phyloP scores from a whole-genome alignment of 1,140 invertebrate species.

The Apolygus lucorum region DNA sequence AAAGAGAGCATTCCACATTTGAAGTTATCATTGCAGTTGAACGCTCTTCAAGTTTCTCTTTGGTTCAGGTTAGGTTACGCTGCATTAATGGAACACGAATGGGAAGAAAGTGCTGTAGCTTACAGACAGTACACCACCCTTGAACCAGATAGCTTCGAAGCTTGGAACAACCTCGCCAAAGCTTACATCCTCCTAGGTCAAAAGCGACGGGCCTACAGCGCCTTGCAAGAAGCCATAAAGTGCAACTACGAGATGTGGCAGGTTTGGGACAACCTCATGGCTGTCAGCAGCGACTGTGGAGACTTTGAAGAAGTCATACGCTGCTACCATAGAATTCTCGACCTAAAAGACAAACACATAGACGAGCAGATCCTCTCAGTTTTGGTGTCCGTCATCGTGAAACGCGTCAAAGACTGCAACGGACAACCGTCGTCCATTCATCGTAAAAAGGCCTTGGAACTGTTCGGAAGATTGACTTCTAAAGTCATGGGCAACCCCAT shows the following conservation, averaged over 20 bases:
- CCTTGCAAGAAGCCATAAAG: constrained; percentile 79
- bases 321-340: constrained; percentile 72
- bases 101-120: constrained; percentile 69
- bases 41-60: constrained; percentile 70
- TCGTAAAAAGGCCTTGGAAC: constrained; percentile 53
- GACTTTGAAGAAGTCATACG: constrained; percentile 67
- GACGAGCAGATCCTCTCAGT: constrained; percentile 70
- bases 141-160: constrained; percentile 83
- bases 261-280: constrained; percentile 91
- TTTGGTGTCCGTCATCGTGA: constrained; percentile 59
- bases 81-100: constrained; percentile 67
- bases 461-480: constrained; percentile 72
- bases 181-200: constrained; percentile 81
- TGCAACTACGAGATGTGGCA: constrained; percentile 94
- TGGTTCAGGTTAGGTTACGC: constrained; percentile 83
- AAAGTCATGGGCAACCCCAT: constrained; percentile 53
- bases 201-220: constrained; percentile 72
- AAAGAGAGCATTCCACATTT: constrained; percentile 66
- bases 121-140: constrained; percentile 79
- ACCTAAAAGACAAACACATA: constrained; percentile 70
- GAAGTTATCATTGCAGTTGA: constrained; percentile 70
- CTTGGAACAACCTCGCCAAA: constrained; percentile 95
- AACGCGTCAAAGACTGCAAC: constrained; percentile 43
- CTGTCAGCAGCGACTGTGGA: constrained; percentile 67
- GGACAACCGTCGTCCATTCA: constrained; percentile 30